A percentile compares a stretch with the other conserved stretches of the same genome.
Evolutionary conservation across 2,113 vertebrate genomes (phyloP).

Genomic region (Rhinoptilus africanus): DNA sequence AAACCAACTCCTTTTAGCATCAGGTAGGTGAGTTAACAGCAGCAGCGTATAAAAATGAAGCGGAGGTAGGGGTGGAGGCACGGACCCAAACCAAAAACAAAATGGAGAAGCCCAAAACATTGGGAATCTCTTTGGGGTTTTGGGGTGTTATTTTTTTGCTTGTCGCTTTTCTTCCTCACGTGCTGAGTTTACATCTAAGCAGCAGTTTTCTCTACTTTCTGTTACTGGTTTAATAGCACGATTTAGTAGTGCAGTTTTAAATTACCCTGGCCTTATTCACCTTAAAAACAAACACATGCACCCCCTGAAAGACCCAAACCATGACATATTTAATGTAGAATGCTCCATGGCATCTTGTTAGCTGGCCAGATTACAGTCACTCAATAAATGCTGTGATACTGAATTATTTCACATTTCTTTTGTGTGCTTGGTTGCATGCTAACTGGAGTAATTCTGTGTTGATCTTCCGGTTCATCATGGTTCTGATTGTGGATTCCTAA

Average conservation of each 20-base stretch:
- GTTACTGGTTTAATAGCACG: neutral
- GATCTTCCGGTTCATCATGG: neutral
- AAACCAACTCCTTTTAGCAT: neutral
- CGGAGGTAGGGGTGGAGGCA: no score
- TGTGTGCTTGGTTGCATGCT: neutral
- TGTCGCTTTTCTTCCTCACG: rapidly evolving
- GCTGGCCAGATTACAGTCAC: neutral
- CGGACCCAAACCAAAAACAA: no score
- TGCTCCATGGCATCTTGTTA: neutral
- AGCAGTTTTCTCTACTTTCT: neutral
- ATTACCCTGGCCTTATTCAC: neutral
- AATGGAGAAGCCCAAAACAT: neutral
- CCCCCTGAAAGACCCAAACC: neutral
- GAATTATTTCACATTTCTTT: neutral
- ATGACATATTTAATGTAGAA: neutral
- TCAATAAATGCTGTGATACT: neutral
- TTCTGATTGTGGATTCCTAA: neutral
- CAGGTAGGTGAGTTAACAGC: neutral
- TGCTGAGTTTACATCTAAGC: neutral
- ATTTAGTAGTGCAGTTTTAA: neutral
- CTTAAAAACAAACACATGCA: neutral
- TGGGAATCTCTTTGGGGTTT: neutral
- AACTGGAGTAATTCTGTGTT: neutral
- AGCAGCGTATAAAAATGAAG: neutral
- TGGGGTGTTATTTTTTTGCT: neutral